Evolutionary conservation across 1,140 invertebrate species (phyloP), one percentile per base, ranked within the genome.

Genomic region (Ips typographus): DNA sequence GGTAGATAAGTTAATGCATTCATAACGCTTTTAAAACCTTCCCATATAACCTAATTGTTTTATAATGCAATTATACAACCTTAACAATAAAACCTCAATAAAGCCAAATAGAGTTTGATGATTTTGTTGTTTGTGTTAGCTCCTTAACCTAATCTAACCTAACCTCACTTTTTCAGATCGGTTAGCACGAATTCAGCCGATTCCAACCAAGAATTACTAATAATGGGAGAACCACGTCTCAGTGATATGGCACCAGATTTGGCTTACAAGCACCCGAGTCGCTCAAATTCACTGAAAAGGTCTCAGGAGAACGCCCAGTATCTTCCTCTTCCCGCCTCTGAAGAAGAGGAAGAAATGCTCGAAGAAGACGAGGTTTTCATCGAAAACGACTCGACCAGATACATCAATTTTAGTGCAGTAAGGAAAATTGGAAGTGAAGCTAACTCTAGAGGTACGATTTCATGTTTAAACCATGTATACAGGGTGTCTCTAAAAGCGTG

Each of bases 181-280:
- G 77, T 84, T 8, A 86, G 85, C 71, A 81, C 83, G 0, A 85
- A 84, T 57, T 80, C 82, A 0, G 83, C 84, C 2, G 84, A 85
- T 69, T 81, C 78, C 3, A 84, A 83, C 6, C 80, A 82, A 8
- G 83, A 85, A 53, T 81, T 86, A 51, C 72, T 87, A 6, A 78
- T 81, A 4, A 83, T 84, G 67, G 85, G 85, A 2, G 83, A 85
- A 57, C 86, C 85, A 0, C 77, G 85, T 49, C 82, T 85, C 2
- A 82, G 82, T 1, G 86, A 87, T 65, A 81, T 86, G 0, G 85
- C 84, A 0, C 85, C 85, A 38, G 82, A 84, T 47, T 81, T 84
- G 2, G 80, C 82, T 0, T 81, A 68, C 53, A 77, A 75, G 53
- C 68, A 73, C 40, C 71, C 75, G 8, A 71, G 65, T 51, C 77